phyloP scores from a whole-genome alignment of 2,113 vertebrate species.

The Sarotherodon lohbergeri region DNA sequence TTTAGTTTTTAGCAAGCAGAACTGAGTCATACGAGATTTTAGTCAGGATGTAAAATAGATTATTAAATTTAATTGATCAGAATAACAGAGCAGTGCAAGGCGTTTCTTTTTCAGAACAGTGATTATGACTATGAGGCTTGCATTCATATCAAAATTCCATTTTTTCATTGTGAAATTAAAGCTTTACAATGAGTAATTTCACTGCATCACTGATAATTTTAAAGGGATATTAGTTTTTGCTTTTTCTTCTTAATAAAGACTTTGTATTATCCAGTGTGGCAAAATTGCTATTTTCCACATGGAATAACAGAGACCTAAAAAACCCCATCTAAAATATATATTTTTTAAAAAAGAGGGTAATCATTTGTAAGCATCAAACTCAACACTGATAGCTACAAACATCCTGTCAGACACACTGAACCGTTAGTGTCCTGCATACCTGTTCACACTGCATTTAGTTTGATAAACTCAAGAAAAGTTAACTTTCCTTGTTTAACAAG shows the following conservation, averaged over 20 bases:
- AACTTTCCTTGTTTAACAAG: constrained; percentile 52
- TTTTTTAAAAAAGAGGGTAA: background rate
- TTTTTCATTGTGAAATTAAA: background rate
- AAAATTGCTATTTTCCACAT: background rate
- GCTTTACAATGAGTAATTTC: background rate
- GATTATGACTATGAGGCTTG: background rate
- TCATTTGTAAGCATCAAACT: constrained; percentile 2
- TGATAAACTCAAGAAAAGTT: constrained; percentile 51
- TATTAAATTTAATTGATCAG: background rate
- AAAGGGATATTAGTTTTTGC: background rate
- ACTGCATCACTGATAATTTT: background rate
- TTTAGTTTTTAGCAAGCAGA: background rate
- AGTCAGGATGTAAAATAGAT: background rate
- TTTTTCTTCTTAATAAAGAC: background rate
- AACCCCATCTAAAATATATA: background rate
- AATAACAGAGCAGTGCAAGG: background rate
- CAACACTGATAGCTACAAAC: background rate
- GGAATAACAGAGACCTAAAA: background rate
- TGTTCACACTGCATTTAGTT: constrained; percentile 19
- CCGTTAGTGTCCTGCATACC: background rate
- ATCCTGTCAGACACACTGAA: background rate
- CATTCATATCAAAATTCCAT: background rate
- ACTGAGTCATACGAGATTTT: background rate
- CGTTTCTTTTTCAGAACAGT: background rate
- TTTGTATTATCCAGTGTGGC: background rate